Evolutionary conservation across 2,113 vertebrate species (phyloP), one percentile per base, ranked within the genome.

Genomic region (Aptenodytes forsteri): DNA sequence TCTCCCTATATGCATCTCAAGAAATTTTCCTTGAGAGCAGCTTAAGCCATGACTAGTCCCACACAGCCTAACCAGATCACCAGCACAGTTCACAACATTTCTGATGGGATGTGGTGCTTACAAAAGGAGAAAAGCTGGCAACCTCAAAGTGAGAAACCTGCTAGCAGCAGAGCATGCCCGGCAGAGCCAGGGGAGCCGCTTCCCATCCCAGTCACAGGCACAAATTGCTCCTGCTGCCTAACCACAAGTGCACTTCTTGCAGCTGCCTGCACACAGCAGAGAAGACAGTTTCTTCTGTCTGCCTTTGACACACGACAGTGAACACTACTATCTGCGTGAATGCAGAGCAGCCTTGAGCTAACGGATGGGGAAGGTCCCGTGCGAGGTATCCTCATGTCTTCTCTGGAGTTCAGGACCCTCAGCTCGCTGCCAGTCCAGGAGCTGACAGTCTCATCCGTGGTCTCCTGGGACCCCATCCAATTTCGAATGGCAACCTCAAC

Each of bases 341-440:
- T 2, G 4, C 1, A 11, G 32, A 59, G 19, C n/a, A 80, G 13
- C 13, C 38, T 47, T 2, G 1, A 69, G 71, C 16, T 84, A 49
- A 50, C 0, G 0, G 32, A 36, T 11, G 21, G 59, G 34, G 20
- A 70, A 87, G 25, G 36, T 40, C 47, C 49, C 27, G 30, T 1
- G 2, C 4, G 7, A 46, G 36, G 9, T 36, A 46, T 19, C 49
- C 40, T 36, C 16, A 11, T 17, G 12, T 15, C 47, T 38, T 21
- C 71, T 30, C 17, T 58, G 36, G 52, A 83, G 54, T 8, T 88
- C 52, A 72, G 38, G n/a, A 40, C 26, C 15, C 30, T 83, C 75
- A 52, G 32, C 25, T 44, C 26, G 13, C n/a, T 77, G 54, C 22
- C 2, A 10, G 47, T 38, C 67, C 76, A 34, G 18, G 30, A 91